Conservation (phyloP, 1,140 invertebrate genomes). For the Drosophila teissieri region DNA sequence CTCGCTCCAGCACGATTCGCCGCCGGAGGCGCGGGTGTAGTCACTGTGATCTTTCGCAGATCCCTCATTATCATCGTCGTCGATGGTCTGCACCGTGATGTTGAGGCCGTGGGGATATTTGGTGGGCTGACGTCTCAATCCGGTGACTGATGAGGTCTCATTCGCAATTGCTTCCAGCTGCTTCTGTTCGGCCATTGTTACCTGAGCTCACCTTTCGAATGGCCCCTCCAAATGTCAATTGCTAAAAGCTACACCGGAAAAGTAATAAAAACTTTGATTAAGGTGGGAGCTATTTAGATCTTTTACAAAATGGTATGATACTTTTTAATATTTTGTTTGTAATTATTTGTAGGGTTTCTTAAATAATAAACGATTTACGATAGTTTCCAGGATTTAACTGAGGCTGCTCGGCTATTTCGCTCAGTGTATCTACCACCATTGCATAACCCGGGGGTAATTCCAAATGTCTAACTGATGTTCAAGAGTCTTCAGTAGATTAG, state of each 20-base stretch:
- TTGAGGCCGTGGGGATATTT: constrained; percentile 79
- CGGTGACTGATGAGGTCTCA: constrained; percentile 44
- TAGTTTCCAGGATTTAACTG: too few relatives aligned
- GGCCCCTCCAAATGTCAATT: constrained; percentile 64
- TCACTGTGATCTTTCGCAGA: constrained; percentile 30
- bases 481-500: constrained; percentile 45
- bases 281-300: too few relatives aligned
- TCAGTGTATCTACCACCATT: constrained; percentile 33
- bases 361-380: too few relatives aligned
- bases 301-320: too few relatives aligned
- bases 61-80: constrained; percentile 29
- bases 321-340: too few relatives aligned
- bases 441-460: constrained; percentile 65
- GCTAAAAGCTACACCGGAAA: constrained; percentile 18
- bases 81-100: constrained; percentile 73
- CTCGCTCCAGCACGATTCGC: constrained; percentile 64
- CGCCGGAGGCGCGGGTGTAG: constrained; percentile 59
- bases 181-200: constrained; percentile 60
- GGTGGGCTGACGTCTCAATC: constrained; percentile 71
- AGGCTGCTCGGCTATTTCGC: neutral
- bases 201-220: constrained; percentile 41
- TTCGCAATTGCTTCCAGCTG: constrained; percentile 57
- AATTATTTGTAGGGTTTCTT: neutral
- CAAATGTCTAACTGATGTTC: constrained; percentile 65
- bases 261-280: neutral